Conservation (phyloP, 1,140 invertebrate species). For the Euglossa dilemma region DNA sequence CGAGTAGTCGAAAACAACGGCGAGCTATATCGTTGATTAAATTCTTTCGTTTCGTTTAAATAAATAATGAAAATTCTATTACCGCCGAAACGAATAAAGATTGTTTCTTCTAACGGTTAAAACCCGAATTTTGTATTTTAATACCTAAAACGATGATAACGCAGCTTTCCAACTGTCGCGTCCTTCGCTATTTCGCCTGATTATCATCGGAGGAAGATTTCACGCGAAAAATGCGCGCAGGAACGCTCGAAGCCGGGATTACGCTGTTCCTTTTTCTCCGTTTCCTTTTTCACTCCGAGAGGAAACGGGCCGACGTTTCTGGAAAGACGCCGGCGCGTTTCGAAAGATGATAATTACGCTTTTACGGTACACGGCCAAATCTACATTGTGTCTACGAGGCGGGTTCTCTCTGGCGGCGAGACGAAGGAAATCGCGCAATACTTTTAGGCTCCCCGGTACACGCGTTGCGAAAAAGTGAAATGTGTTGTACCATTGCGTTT, state of each 20-base stretch:
- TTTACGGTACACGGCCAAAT: conserved; percentile 69
- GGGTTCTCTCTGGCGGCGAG: conserved; percentile 62
- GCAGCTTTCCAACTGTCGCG: too few species aligned
- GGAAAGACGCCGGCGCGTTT: conserved; percentile 46
- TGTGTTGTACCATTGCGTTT: conserved; percentile 70
- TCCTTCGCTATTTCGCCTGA: neutral
- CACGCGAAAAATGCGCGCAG: neutral
- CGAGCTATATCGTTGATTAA: too few species aligned
- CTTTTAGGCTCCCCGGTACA: conserved; percentile 67
- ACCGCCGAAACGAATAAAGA: too few species aligned
- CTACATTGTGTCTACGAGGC: conserved; percentile 63
- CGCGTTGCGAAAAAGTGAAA: conserved; percentile 78
- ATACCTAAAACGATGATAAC: neutral
- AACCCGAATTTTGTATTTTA: neutral
- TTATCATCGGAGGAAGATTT: neutral
- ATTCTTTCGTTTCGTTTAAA: too few species aligned
- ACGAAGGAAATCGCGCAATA: conserved; percentile 73
- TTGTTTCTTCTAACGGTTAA: too few species aligned
- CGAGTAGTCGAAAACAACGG: too few species aligned
- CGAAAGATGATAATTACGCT: conserved; percentile 68
- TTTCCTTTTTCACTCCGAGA: neutral
- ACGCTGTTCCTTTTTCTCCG: neutral
- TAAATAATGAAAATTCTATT: too few species aligned
- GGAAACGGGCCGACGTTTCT: conserved; percentile 39
- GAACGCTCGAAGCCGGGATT: neutral